These are phyloP conservation scores for Cladorhizidae sp. DNA, from an alignment of 37 sponge, comb jelly and placozoan species.

Conservation along the genomic window DNA sequence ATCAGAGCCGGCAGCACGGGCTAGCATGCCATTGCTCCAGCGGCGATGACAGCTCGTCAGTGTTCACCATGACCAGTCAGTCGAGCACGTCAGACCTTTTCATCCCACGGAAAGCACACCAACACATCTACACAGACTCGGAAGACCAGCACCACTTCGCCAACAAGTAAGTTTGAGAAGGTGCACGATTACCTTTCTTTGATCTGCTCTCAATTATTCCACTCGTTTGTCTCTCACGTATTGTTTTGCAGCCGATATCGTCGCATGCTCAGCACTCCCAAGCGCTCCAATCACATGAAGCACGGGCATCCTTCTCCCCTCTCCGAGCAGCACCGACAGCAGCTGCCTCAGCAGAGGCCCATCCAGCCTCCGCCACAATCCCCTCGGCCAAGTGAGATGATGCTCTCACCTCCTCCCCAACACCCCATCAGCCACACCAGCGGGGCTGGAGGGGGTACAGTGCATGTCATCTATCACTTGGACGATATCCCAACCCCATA, in stretches of 20 bases:
- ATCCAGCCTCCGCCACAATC: background rate
- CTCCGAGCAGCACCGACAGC: background rate
- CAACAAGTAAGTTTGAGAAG: background rate
- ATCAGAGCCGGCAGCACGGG: background rate
- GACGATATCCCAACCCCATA: conserved; percentile 40
- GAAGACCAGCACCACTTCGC: conserved; percentile 40
- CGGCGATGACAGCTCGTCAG: conserved; percentile 44
- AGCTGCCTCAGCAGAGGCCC: background rate
- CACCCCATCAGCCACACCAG: no score
- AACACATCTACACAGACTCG: conserved; percentile 20
- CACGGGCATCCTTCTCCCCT: conserved; percentile 1
- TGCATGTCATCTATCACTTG: conserved; percentile 49
- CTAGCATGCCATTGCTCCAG: background rate
- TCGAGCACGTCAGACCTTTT: conserved; percentile 60
- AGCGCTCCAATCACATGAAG: conserved; percentile 8
- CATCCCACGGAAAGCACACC: conserved; percentile 28
- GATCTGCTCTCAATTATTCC: background rate
- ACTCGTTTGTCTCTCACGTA: background rate
- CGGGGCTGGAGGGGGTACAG: background rate
- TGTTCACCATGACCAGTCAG: conserved; percentile 49
- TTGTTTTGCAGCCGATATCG: background rate
- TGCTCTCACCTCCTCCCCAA: background rate
- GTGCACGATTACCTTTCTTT: no score
- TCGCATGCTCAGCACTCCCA: background rate
- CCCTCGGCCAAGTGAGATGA: background rate